phyloP scores from a whole-genome alignment of 1,140 invertebrate species.

The Chrysomallon squamiferum region DNA sequence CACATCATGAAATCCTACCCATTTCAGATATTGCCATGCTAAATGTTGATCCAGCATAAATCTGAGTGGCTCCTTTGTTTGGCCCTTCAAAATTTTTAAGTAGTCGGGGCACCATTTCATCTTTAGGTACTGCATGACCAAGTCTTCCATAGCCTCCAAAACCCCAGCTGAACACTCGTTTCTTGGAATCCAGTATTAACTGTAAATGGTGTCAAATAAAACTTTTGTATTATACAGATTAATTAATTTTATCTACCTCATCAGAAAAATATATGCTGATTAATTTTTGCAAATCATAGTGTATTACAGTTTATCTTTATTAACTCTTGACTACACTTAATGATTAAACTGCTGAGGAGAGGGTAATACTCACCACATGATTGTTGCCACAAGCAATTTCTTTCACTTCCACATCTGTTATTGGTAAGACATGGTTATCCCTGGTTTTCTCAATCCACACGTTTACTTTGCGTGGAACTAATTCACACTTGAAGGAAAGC shows the following conservation, averaged over 20 bases:
- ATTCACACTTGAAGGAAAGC: slow-evolving; percentile 84
- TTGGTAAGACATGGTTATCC: slow-evolving; percentile 82
- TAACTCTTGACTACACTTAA: too few relatives aligned
- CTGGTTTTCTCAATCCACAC: slow-evolving; percentile 88
- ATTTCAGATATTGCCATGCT: slow-evolving; percentile 83
- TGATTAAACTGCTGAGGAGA: too few relatives aligned
- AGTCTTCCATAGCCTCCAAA: slow-evolving; percentile 92
- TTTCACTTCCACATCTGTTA: slow-evolving; percentile 86
- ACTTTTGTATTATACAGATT: not conserved
- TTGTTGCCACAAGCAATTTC: slow-evolving; percentile 90
- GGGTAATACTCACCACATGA: slow-evolving; percentile 76
- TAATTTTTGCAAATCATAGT: too few relatives aligned
- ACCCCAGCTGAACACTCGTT: slow-evolving; percentile 90
- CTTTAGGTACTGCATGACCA: slow-evolving; percentile 89
- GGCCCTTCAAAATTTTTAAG: slow-evolving; percentile 89
- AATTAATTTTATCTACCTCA: not conserved
- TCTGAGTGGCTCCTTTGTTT: slow-evolving; percentile 78
- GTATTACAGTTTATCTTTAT: too few relatives aligned
- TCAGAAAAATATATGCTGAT: too few relatives aligned
- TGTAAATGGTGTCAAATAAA: slow-evolving; percentile 47
- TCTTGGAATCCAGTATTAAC: slow-evolving; percentile 86
- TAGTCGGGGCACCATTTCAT: slow-evolving; percentile 87
- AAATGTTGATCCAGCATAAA: slow-evolving; percentile 86
- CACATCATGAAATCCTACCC: slow-evolving; percentile 69
- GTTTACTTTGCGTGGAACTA: slow-evolving; percentile 81